phyloP scores from a whole-genome alignment of 2,113 vertebrate genomes.

The Tachysurus vachellii region DNA sequence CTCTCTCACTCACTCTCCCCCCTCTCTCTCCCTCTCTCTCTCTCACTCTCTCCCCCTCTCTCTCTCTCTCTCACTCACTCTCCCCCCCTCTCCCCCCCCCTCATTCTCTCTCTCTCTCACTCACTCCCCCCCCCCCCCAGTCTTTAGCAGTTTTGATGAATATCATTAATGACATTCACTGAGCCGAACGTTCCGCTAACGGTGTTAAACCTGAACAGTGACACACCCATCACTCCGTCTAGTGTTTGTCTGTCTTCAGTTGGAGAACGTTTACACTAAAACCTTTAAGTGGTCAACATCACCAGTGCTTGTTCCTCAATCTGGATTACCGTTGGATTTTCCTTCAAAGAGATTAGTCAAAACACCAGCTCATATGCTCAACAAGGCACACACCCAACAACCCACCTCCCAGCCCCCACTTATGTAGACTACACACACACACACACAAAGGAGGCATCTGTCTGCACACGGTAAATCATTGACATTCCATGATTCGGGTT shows the following conservation, averaged over 20 bases:
- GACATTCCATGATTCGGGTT: slow-evolving; percentile 23
- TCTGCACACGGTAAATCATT: slow-evolving; percentile 47
- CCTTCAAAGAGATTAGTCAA: slow-evolving; percentile 39
- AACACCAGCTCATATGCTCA: slow-evolving; percentile 29
- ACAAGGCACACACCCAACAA: slow-evolving; percentile 15
- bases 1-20: too few relatives aligned
- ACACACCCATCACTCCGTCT: not conserved
- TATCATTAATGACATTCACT: not conserved
- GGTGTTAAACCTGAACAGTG: too few relatives aligned
- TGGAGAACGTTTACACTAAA: not conserved
- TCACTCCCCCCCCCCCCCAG: too few relatives aligned
- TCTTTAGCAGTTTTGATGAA: too few relatives aligned
- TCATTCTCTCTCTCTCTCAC: too few relatives aligned
- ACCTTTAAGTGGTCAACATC: not conserved
- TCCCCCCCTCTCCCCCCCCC: too few relatives aligned
- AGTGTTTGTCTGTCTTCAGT: not conserved
- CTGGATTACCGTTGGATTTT: slow-evolving; percentile 57
- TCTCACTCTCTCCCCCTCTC: too few relatives aligned
- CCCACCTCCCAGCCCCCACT: slow-evolving; percentile 49
- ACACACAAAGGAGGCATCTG: slow-evolving; percentile 52
- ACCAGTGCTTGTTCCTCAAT: slow-evolving; percentile 26
- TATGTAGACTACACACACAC: slow-evolving; percentile 17
- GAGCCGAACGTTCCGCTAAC: not conserved
- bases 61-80: too few relatives aligned
- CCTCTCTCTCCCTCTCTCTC: too few relatives aligned